Conservation (phyloP, 2,797 vertebrate genomes). For the Amazonetta brasiliensis region DNA sequence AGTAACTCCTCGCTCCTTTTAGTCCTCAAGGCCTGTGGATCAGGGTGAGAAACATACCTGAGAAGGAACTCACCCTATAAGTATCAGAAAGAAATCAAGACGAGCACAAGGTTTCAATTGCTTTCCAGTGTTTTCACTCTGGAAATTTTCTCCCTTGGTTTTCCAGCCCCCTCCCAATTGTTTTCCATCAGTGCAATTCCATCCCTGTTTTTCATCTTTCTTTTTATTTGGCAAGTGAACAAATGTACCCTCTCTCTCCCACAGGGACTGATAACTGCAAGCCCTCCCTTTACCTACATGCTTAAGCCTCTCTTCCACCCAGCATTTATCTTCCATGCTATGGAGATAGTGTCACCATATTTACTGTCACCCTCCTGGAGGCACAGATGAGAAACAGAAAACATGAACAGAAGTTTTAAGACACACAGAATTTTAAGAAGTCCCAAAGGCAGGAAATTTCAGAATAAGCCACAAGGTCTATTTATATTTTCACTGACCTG, state of each 20-base stretch:
- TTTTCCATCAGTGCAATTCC: not conserved
- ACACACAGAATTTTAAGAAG: not conserved
- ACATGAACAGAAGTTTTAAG: not conserved
- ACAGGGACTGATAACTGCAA: not conserved
- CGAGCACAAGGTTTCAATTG: not conserved
- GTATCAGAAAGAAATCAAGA: not conserved
- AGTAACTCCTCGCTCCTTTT: not conserved
- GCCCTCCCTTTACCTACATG: rapidly evolving
- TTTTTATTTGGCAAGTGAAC: not conserved
- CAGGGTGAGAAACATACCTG: rapidly evolving
- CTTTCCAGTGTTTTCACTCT: not conserved
- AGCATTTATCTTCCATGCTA: not conserved
- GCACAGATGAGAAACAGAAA: not conserved
- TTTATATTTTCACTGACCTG: not conserved
- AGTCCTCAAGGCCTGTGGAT: not conserved
- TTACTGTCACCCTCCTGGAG: not conserved
- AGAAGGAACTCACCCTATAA: not conserved
- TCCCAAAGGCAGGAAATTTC: not conserved
- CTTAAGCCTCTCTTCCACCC: not conserved
- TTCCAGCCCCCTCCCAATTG: not conserved
- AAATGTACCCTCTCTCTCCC: not conserved
- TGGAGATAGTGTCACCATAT: not conserved
- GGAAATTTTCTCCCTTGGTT: not conserved
- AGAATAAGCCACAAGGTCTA: not conserved
- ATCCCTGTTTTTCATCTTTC: slow-evolving; percentile 1